Evolutionary conservation across 2,888 invertebrate species (phyloP).

Genomic region (Nomada flava): DNA sequence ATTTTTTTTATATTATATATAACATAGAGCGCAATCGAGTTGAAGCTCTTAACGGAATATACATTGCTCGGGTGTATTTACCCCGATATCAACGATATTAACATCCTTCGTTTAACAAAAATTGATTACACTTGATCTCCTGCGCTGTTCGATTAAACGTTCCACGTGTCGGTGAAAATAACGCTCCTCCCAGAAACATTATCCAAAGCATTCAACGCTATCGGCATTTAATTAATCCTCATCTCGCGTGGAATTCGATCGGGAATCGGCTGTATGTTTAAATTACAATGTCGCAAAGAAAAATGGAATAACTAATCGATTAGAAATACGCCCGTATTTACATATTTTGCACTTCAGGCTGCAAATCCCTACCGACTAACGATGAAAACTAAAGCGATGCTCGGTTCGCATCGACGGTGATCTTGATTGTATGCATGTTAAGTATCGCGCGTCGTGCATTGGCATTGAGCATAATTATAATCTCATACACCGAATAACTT

Average conservation of each 20-base stretch:
- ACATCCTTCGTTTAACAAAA: slow-evolving; percentile 3
- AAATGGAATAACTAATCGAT: slow-evolving; percentile 31
- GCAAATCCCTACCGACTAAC: slow-evolving; percentile 8
- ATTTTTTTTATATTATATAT: slow-evolving; percentile 7
- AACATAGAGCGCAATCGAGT: background rate
- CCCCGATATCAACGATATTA: background rate
- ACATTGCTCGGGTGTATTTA: background rate
- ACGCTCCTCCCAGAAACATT: background rate
- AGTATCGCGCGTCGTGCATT: slow-evolving; percentile 19
- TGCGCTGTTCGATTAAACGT: background rate
- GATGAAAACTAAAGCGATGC: slow-evolving; percentile 11
- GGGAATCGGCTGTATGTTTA: background rate
- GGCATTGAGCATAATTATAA: slow-evolving; percentile 64
- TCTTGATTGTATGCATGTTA: background rate
- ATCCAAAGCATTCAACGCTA: background rate
- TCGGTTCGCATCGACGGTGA: slow-evolving; percentile 17
- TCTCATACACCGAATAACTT: slow-evolving; percentile 50
- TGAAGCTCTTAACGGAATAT: background rate
- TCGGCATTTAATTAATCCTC: slow-evolving; percentile 16
- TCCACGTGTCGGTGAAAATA: no score
- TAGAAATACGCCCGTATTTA: slow-evolving; percentile 47
- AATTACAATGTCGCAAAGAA: slow-evolving; percentile 6
- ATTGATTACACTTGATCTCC: slow-evolving; percentile 1
- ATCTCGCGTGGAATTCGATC: background rate
- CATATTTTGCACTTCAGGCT: slow-evolving; percentile 30